Evolutionary conservation across 1,140 invertebrate genomes (phyloP).

Genomic region (Drosophila busckii): DNA sequence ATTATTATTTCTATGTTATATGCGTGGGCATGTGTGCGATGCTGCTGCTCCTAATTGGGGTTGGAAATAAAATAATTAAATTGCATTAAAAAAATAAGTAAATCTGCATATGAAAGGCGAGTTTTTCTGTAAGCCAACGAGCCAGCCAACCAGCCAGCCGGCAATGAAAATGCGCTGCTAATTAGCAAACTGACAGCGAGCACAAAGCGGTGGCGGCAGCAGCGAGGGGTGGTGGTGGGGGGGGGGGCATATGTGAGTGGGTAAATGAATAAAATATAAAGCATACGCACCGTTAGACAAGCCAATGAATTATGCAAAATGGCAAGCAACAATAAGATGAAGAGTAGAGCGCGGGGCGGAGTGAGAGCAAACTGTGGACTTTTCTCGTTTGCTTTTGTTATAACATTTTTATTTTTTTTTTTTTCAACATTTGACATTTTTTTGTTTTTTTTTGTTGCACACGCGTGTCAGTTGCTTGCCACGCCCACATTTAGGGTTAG

Average conservation of each 20-base stretch:
- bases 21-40: too few relatives aligned
- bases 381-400: constrained; percentile 50
- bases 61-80: constrained; percentile 62
- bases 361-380: constrained; percentile 13
- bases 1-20: too few relatives aligned
- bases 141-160: too few relatives aligned
- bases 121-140: constrained; percentile 24
- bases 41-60: constrained; percentile 33
- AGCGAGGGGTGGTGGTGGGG: not conserved
- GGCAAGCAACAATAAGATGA: constrained; percentile 22
- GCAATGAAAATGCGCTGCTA: constrained; percentile 67
- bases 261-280: constrained; percentile 41
- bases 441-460: too few relatives aligned
- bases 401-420: constrained; percentile 34
- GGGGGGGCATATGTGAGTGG: not conserved
- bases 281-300: constrained; percentile 72
- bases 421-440: constrained; percentile 50
- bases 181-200: constrained; percentile 64
- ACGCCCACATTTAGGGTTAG: constrained; percentile 28
- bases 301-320: constrained; percentile 74
- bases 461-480: too few relatives aligned
- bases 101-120: constrained; percentile 71
- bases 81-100: constrained; percentile 65
- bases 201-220: constrained; percentile 31
- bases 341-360: not conserved